Base-by-base conservation (phyloP, 2,888 invertebrate species). In the Sesia bembeciformis region DNA sequence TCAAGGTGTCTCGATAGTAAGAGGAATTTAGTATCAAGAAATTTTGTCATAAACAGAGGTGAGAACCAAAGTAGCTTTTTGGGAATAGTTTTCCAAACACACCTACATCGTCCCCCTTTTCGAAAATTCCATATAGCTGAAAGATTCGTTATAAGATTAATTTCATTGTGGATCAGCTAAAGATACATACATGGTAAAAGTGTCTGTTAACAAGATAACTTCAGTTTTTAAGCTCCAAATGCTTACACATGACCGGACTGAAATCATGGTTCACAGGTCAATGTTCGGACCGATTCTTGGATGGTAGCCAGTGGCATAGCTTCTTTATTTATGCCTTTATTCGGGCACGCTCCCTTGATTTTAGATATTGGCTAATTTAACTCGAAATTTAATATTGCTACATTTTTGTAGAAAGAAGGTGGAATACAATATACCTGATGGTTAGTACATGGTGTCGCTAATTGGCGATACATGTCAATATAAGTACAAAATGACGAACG, bases 271-370 rank as follows among this genome's bases (percentile, higher is more conserved):
- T 72, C 65, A 66, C 71, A 68, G 66, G 60, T 66, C 62, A 70
- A 62, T 67, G 76, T 62, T 63, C 67, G 63, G 59, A 63, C 64
- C 65, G 60, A 68, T 73, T 73, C 75, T 74, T 77, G 77, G 76
- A 70, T 54, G 57, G 49, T 40, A 51, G 73, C 77, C 77, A 77
- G 63, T 59, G 50, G 46, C 23, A 8, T 46, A 4, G 8, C 46
- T 46, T 46, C 8, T 46, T 46, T 46, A 46, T 46, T 46, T 46
- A 4, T 46, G 8, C n/a, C n/a, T 8, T 23, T 4, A 23, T 46
- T 46, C 46, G 46, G 4, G 8, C 46, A 46, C 23, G 4, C 5
- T 8, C 46, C 23, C n/a, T 46, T 46, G n/a, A 46, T 46, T 46
- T 46, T 46, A 46, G 5, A 46, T 46, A n/a, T 8, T 4, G 8